Base-by-base conservation (phyloP, 92 coral and sea anemone genomes). In the Muricea muricata region DNA sequence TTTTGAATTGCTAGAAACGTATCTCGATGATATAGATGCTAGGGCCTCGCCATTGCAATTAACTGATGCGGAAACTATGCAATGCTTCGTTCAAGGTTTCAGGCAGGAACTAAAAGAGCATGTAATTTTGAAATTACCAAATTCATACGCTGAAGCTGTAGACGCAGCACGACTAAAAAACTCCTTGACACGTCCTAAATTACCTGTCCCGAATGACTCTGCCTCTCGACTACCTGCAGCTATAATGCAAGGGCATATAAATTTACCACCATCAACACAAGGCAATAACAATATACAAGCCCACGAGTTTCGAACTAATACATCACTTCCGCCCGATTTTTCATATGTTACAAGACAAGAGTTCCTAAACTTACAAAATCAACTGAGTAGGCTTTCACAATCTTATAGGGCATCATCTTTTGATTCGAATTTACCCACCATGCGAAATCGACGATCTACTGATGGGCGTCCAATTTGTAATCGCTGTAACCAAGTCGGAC, bases 51-150 rank as follows among this genome's bases (percentile, higher is more conserved):
- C 54, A 24, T 26, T 85, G 20, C 70, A 76, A 56, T 45, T 85
- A 20, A 67, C 82, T 12, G 83, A 84, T 29, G 12, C 33, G 1
- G 73, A 83, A 9, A 73, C 74, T 20, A 71, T 83, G 82, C 60
- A 73, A 33, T 50, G 75, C 20, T 83, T 83, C 39, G 69, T 83
- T 0, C 82, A 83, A 83, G 87, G 87, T 0, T 37, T 83, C 40
- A 52, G 70, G 24, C 68, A 55, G 6, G 72, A 83, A 31, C 18
- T 83, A 32, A 10, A 23, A 21, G 70, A 73, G 6, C 63, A 72
- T 15, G 87, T 83, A 48, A 25, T 66, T 3, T 29, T 70, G 2
- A 31, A 69, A 6, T 61, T 67, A 32, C 81, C 87, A 32, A 60
- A 71, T 35, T 45, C 82, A 1, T 83, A 42, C 28, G 45, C 25